Base-by-base conservation (phyloP, 1,140 invertebrate genomes). In the Drosophila orosa region DNA sequence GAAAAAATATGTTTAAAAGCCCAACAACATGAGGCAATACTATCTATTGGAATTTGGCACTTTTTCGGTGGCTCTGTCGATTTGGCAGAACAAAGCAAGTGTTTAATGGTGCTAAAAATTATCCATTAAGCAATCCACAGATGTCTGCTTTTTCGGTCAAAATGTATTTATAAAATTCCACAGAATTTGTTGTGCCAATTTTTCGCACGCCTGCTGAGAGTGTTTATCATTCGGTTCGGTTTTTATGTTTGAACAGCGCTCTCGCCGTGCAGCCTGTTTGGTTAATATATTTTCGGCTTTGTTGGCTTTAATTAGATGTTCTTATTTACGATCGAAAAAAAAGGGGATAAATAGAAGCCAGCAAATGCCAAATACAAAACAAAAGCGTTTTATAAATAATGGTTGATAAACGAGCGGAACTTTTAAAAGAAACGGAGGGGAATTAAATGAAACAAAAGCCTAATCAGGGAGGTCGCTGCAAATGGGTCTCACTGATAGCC, bases 151-250 rank as follows among this genome's bases (percentile, higher is more conserved):
- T 27, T 58, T 31, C 27, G 52, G 13, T 27, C 31, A 72, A 42
- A 25, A 55, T 35, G n/a, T 65, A 33, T 69, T 58, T 39, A 27
- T 47, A 33, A 42, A 13, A 39, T 22, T 57, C 56, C 22, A n/a
- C 50, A 5, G 22, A 71, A 69, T 33, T 44, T 71, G 2, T 17
- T n/a, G 27, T 71, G 39, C n/a, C 24, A 55, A 33, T 25, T 62
- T 52, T 52, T 74, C 19, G 31, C 44, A 56, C 58, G 10, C 39
- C 44, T 22, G 48, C 48, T n/a, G 17, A 19, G 54, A 67, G 56
- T 75, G 73, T 75, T 75, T 75, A 75, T 67, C 65, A 39, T 58
- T 71, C 19, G 40, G n/a, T 22, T 35, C 5, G 9, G 33, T 19
- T 44, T 48, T 48, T 17, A 29, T 48, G 47, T 29, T 29, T 48